phyloP scores from a whole-genome alignment of 2,113 vertebrate species.

The Isichthys henryi region DNA sequence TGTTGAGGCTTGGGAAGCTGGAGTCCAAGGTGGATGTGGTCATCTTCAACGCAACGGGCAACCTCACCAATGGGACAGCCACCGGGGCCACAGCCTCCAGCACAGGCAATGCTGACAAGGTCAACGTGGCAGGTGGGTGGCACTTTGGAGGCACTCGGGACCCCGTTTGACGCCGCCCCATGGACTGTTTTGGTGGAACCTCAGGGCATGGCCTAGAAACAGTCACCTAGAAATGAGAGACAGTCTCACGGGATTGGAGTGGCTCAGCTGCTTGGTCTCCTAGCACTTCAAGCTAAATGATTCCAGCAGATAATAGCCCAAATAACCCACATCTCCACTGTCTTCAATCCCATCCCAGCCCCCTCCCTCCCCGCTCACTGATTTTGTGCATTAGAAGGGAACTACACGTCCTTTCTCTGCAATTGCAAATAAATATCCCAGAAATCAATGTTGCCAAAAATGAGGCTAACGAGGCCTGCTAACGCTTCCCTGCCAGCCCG shows the following conservation, averaged over 20 bases:
- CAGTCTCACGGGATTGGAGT: not conserved
- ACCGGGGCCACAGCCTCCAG: slow-evolving; percentile 62
- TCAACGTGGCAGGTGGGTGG: slow-evolving; percentile 85
- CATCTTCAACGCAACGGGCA: slow-evolving; percentile 82
- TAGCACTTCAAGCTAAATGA: not conserved
- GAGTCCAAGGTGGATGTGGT: slow-evolving; percentile 94
- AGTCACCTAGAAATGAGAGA: not conserved
- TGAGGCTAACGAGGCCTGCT: too few relatives aligned
- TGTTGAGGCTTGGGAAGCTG: slow-evolving; percentile 87
- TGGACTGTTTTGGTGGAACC: not conserved
- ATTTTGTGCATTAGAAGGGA: not conserved
- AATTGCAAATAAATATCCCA: not conserved
- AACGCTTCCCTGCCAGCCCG: too few relatives aligned
- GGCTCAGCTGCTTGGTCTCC: not conserved
- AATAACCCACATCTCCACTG: not conserved
- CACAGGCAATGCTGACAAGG: slow-evolving; percentile 72
- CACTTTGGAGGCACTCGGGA: not conserved
- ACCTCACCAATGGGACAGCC: slow-evolving; percentile 76
- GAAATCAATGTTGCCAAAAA: not conserved
- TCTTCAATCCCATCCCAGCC: not conserved
- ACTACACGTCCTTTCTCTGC: not conserved
- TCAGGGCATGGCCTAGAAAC: not conserved
- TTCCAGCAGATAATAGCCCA: not conserved
- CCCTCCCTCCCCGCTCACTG: not conserved
- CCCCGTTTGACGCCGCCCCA: not conserved